phyloP scores from a whole-genome alignment of 1,140 invertebrate species.

The Prorops nasuta region DNA sequence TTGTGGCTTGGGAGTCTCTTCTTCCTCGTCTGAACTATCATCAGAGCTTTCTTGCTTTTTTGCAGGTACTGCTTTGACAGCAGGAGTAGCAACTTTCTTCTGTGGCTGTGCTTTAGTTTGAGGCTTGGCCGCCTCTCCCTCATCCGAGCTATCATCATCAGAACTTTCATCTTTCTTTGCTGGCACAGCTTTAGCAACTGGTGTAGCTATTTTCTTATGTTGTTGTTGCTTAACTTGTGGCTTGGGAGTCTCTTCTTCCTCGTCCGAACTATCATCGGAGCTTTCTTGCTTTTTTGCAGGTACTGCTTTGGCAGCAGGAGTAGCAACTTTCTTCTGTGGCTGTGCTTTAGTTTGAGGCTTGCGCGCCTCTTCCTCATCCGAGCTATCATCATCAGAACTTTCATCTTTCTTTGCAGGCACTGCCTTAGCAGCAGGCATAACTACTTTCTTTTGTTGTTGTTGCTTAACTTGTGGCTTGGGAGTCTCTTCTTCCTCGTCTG shows the following conservation, averaged over 20 bases:
- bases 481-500: conserved; percentile 40
- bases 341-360: neutral
- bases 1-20: neutral
- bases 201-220: neutral
- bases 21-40: conserved; percentile 27
- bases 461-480: conserved; percentile 5
- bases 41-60: conserved; percentile 20
- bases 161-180: conserved; percentile 50
- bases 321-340: conserved; percentile 17
- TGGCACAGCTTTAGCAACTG: conserved; percentile 15
- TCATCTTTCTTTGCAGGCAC: conserved; percentile 46
- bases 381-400: conserved; percentile 49
- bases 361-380: conserved; percentile 44
- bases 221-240: neutral
- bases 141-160: conserved; percentile 49
- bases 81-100: conserved; percentile 4
- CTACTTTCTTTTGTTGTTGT: conserved; percentile 5
- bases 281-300: conserved; percentile 1
- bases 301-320: conserved; percentile 8
- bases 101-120: conserved; percentile 9
- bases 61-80: neutral
- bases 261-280: conserved; percentile 43
- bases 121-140: conserved; percentile 17
- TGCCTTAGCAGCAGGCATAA: conserved; percentile 12
- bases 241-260: conserved; percentile 23